Percentiles rank a stretch among this genome's conserved stretches.
phyloP scores from a whole-genome alignment of 2,113 vertebrate species.

The Salvelinus namaycush region DNA sequence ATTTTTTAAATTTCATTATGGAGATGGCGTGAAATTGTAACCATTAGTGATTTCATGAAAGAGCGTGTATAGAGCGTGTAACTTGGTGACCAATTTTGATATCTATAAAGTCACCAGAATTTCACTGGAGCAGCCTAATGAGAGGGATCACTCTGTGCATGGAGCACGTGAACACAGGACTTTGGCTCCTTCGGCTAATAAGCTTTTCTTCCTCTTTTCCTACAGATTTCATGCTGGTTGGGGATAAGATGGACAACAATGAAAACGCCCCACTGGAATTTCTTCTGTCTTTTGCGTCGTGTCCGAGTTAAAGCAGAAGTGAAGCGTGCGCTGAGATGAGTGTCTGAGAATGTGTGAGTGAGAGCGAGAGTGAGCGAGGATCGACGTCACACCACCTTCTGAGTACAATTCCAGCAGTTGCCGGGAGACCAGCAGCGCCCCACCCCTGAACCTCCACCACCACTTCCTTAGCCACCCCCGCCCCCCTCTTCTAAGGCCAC shows the following conservation, averaged over 20 bases:
- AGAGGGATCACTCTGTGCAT: too few species aligned
- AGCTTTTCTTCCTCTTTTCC: neutral
- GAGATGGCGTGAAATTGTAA: too few species aligned
- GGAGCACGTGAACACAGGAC: too few species aligned
- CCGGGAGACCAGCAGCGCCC: slow-evolving; percentile 56
- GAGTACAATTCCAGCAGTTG: slow-evolving; percentile 80
- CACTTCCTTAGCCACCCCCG: neutral
- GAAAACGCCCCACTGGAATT: slow-evolving; percentile 86
- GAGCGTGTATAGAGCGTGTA: too few species aligned
- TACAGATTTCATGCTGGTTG: slow-evolving; percentile 78
- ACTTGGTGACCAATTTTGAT: too few species aligned
- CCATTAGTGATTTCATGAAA: too few species aligned
- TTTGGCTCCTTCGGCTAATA: too few species aligned
- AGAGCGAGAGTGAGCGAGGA: slow-evolving; percentile 79
- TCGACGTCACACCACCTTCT: slow-evolving; percentile 89
- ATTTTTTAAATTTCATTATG: too few species aligned
- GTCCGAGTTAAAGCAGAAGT: slow-evolving; percentile 74
- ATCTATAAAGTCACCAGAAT: too few species aligned
- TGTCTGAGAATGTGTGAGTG: slow-evolving; percentile 88
- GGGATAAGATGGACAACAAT: slow-evolving; percentile 55
- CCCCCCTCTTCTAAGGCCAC: slow-evolving; percentile 5
- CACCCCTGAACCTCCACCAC: neutral
- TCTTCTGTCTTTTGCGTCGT: slow-evolving; percentile 86
- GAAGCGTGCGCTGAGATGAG: slow-evolving; percentile 88
- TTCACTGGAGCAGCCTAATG: too few species aligned